Conservation (phyloP, 53 echinoderm and acorn worm genomes). For the Zoroaster sp. region DNA sequence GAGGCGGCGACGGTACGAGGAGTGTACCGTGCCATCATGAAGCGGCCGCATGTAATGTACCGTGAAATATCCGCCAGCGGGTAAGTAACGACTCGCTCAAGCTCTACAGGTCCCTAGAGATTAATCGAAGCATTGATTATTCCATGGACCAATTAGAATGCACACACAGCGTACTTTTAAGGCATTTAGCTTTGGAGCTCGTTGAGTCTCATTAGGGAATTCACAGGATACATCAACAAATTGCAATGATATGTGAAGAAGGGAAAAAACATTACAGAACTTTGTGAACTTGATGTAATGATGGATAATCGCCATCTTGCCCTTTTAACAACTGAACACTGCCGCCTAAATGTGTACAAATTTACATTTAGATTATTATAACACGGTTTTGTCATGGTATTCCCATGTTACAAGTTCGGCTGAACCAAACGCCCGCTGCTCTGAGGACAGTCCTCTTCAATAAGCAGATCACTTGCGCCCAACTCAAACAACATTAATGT, state of each 20-base stretch:
- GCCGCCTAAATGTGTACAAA: background rate
- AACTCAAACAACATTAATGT: no score
- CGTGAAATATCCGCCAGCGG: slow-evolving; percentile 52
- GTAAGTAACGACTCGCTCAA: slow-evolving; percentile 39
- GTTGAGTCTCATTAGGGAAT: background rate
- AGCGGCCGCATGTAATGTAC: slow-evolving; percentile 40
- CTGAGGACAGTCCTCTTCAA: no score
- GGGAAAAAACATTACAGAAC: background rate
- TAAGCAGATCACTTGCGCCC: no score
- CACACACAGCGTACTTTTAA: slow-evolving; percentile 31
- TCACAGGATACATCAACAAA: background rate
- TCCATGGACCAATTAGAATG: background rate
- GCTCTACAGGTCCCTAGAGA: slow-evolving; percentile 5
- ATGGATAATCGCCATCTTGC: background rate
- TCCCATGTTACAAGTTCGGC: background rate
- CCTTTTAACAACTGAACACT: background rate
- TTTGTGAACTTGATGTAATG: slow-evolving; percentile 17
- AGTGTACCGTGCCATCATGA: background rate
- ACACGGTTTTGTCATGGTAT: background rate
- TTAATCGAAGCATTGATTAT: slow-evolving; percentile 15
- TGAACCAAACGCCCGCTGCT: background rate
- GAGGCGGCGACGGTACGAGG: background rate
- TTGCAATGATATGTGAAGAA: background rate
- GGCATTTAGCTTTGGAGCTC: slow-evolving; percentile 9
- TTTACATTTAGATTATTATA: background rate